A percentile compares a stretch with the other conserved stretches of the same genome.
These are phyloP conservation scores for Corbicula japonica DNA, from an alignment of 2,888 invertebrate genomes.

Conservation along the genomic window DNA sequence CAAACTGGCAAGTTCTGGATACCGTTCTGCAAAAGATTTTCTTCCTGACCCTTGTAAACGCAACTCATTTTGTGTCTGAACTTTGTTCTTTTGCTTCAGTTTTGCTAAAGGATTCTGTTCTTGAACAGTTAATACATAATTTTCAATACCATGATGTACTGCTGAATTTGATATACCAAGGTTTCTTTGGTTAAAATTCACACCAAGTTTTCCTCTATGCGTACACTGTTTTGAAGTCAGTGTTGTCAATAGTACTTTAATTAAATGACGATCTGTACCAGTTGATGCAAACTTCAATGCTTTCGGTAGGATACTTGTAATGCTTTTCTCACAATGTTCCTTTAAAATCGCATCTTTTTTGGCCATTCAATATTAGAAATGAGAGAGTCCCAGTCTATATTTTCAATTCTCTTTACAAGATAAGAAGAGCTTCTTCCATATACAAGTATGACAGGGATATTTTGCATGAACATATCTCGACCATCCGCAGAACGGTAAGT, in stretches of 20 bases:
- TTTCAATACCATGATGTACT: conserved; percentile 20
- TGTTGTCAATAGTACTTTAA: conserved; percentile 9
- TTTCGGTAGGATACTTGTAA: background rate
- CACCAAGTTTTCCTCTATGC: background rate
- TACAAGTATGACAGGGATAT: conserved; percentile 9
- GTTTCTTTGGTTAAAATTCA: background rate
- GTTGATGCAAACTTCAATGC: conserved; percentile 17
- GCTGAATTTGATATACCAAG: conserved; percentile 8
- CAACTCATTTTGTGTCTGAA: conserved; percentile 1
- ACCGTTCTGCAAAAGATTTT: conserved; percentile 16
- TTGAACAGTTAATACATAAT: conserved; percentile 13
- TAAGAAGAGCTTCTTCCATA: conserved; percentile 10
- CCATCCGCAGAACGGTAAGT: background rate
- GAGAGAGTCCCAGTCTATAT: conserved; percentile 12
- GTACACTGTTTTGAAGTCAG: background rate
- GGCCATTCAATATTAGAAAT: conserved; percentile 15
- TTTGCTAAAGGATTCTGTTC: conserved; percentile 15
- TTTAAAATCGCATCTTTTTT: conserved; percentile 6
- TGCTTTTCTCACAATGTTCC: conserved; percentile 12
- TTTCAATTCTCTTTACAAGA: conserved; percentile 3
- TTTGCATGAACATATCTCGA: conserved; percentile 3
- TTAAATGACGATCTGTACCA: conserved; percentile 2
- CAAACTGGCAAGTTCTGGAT: conserved; percentile 20
- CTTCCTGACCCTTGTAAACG: conserved; percentile 26
- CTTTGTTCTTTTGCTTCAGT: conserved; percentile 13